These are phyloP conservation scores for Acipenser oxyrinchus DNA, from an alignment of 2,797 vertebrate species.

Conservation along the genomic window DNA sequence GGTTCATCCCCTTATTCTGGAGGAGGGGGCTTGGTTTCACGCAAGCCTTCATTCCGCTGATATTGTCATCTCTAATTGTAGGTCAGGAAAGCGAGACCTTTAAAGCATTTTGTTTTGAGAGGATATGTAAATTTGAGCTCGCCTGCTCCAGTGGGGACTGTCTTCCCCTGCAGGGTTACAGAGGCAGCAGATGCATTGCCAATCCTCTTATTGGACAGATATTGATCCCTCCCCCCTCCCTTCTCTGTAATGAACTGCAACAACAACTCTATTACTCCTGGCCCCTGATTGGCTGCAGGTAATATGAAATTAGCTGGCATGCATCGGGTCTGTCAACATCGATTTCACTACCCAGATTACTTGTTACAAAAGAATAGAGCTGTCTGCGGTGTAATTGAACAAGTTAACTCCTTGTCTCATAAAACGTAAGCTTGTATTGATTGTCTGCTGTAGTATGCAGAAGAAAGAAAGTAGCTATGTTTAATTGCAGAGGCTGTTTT, in stretches of 20 bases:
- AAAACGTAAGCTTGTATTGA: slow-evolving; percentile 95
- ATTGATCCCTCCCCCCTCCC: slow-evolving; percentile 72
- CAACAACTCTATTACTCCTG: slow-evolving; percentile 87
- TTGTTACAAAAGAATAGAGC: slow-evolving; percentile 99
- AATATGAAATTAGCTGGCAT: slow-evolving; percentile 97
- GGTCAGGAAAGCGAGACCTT: slow-evolving; percentile 28
- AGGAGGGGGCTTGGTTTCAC: slow-evolving; percentile 13
- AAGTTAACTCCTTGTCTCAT: slow-evolving; percentile 99
- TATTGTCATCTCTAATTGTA: slow-evolving; percentile 33
- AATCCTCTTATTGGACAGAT: slow-evolving; percentile 59
- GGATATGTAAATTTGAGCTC: slow-evolving; percentile 26
- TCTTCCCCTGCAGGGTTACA: slow-evolving; percentile 36
- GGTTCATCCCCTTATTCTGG: slow-evolving; percentile 9
- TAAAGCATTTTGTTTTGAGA: slow-evolving; percentile 23
- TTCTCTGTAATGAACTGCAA: slow-evolving; percentile 85
- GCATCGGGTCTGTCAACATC: slow-evolving; percentile 92
- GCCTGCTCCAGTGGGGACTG: slow-evolving; percentile 26
- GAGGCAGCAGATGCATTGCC: slow-evolving; percentile 46
- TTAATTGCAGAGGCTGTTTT: slow-evolving; percentile 55
- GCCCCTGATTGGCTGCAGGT: slow-evolving; percentile 83
- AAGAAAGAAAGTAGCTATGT: slow-evolving; percentile 63
- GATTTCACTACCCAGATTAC: slow-evolving; percentile 97
- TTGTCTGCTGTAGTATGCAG: slow-evolving; percentile 70
- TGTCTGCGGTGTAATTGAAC: slow-evolving; percentile 98
- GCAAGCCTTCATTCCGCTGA: slow-evolving; percentile 33